Conservation (phyloP, 2,888 invertebrate species). For the Clepsis dumicolana region DNA sequence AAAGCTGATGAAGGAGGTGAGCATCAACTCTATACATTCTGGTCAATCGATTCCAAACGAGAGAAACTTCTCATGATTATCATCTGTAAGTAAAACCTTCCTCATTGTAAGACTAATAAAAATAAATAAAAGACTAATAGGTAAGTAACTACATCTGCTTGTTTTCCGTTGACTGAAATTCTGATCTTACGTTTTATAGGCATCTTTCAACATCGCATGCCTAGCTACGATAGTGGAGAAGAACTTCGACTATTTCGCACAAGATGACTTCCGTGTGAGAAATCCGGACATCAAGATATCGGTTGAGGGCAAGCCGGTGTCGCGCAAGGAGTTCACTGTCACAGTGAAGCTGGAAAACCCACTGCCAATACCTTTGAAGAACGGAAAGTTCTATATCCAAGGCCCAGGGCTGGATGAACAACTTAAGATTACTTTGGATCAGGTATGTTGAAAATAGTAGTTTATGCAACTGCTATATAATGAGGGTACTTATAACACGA, state of each 20-base stretch:
- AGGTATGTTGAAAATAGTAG: constrained; percentile 79
- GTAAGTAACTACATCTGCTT: too few species aligned
- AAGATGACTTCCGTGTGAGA: constrained; percentile 95
- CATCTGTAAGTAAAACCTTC: too few species aligned
- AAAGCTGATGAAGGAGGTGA: too few species aligned
- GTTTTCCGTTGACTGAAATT: neutral
- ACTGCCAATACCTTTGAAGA: constrained; percentile 91
- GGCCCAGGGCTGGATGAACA: constrained; percentile 93
- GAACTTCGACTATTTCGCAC: constrained; percentile 94
- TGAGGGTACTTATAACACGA: too few species aligned
- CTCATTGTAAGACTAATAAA: too few species aligned
- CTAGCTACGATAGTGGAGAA: constrained; percentile 92
- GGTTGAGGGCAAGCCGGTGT: constrained; percentile 84
- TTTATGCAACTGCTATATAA: too few species aligned
- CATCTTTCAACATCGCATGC: constrained; percentile 94
- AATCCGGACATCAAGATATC: constrained; percentile 95
- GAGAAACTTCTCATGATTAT: too few species aligned
- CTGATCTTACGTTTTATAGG: constrained; percentile 60
- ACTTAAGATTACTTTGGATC: constrained; percentile 89
- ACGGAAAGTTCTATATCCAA: constrained; percentile 92
- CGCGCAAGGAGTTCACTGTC: constrained; percentile 83
- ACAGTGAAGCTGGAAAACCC: constrained; percentile 92
- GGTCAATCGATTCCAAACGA: too few species aligned
- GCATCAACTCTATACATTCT: too few species aligned
- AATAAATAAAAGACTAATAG: too few species aligned